Evolutionary conservation across 2,888 invertebrate species (phyloP), one percentile per base, ranked within the genome.

Genomic region (Malacosoma neustria): DNA sequence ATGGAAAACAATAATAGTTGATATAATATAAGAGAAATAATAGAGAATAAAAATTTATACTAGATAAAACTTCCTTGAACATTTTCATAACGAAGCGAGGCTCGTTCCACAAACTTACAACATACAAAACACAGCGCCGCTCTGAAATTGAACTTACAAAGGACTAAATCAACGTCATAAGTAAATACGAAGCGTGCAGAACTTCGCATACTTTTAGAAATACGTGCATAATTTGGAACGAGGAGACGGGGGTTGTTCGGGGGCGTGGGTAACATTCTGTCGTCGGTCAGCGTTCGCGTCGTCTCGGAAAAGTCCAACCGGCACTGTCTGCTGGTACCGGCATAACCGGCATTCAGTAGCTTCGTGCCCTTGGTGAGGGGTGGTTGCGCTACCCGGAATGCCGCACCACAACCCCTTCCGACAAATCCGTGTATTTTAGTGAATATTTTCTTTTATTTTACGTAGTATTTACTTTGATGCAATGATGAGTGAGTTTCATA

Each of bases 181-280:
- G 61, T 61, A 61, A 69, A 69, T 61, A 68, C 46, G 49, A 43
- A 53, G 57, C 59, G 51, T 55, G 58, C 55, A 68, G 68, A 65
- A 59, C 54, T 70, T 65, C 52, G 54, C 71, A 70, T 76, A 74
- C 69, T 60, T 71, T 69, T 61, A 49, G 60, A 46, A 40, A n/a
- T n/a, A n/a, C 72, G 74, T 81, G 77, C 74, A 79, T 79, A 75
- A 66, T 71, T 74, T 57, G 54, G 51, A 57, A 61, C 58, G 61
- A 60, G 58, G 60, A 64, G 67, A 61, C 57, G 54, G 61, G 69
- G 61, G 58, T 53, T 50, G 45, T 61, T 68, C 57, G 65, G 70
- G 70, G 68, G 22, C 22, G 58, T 48, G 61, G 66, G 62, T 65
- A 73, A 67, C 64, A 64, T 70, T 71, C 68, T 71, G 61, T 62